Evolutionary conservation across 2,888 invertebrate genomes (phyloP).

Genomic region (Phymatocera aterrima): DNA sequence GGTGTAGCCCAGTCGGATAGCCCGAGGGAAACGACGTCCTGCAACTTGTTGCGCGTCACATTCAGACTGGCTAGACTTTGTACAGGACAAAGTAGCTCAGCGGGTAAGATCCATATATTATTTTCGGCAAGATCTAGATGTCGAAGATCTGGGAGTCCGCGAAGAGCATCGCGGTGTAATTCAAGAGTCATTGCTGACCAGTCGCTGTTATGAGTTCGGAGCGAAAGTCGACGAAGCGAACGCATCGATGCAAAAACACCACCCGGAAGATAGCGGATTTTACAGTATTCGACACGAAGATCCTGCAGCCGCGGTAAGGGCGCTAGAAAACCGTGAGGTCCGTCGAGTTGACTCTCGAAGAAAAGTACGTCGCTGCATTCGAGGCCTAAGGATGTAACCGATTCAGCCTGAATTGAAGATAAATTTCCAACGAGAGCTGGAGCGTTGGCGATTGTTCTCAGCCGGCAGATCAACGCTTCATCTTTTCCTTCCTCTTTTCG

Average conservation of each 20-base stretch:
- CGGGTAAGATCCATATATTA: constrained; percentile 86
- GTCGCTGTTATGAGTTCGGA: constrained; percentile 87
- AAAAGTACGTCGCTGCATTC: constrained; percentile 86
- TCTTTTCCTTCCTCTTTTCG: constrained; percentile 76
- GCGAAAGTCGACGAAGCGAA: constrained; percentile 81
- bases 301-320: constrained; percentile 82
- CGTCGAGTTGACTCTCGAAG: constrained; percentile 83
- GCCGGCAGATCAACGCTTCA: constrained; percentile 81
- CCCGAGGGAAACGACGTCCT: constrained; percentile 86
- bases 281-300: constrained; percentile 85
- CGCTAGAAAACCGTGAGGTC: constrained; percentile 76
- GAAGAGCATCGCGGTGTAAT: constrained; percentile 83
- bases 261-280: constrained; percentile 84
- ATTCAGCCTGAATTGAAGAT: constrained; percentile 82
- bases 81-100: constrained; percentile 84
- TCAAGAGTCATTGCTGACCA: constrained; percentile 89
- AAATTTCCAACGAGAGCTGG: constrained; percentile 83
- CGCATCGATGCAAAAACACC: constrained; percentile 82
- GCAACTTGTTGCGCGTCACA: constrained; percentile 86
- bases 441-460: constrained; percentile 84
- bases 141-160: constrained; percentile 82
- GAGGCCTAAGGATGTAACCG: constrained; percentile 81
- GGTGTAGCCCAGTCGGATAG: constrained; percentile 84
- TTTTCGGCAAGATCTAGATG: constrained; percentile 85
- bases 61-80: constrained; percentile 83